Evolutionary conservation across 2,888 invertebrate species (phyloP).

Genomic region (Tipula helvola): DNA sequence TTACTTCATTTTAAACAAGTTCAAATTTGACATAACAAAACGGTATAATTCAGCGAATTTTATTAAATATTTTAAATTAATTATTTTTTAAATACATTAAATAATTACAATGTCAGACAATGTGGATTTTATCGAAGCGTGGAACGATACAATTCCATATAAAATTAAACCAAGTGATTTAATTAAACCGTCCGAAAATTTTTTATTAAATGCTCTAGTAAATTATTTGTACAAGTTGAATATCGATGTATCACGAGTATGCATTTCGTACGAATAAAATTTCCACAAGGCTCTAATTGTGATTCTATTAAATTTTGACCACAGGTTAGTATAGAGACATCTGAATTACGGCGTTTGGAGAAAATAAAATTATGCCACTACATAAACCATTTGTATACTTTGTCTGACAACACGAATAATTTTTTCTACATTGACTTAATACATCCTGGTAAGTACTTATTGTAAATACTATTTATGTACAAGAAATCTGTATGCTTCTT

Average conservation of each 20-base stretch:
- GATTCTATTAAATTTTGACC: background rate
- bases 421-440: background rate
- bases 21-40: background rate
- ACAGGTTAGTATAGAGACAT: background rate
- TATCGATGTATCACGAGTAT: conserved; percentile 21
- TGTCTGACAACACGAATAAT: conserved; percentile 25
- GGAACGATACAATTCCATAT: conserved; percentile 25
- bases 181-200: conserved; percentile 23
- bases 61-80: background rate
- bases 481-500: background rate
- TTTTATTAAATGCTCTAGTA: conserved; percentile 24
- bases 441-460: background rate
- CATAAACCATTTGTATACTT: conserved; percentile 20
- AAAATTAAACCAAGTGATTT: conserved; percentile 24
- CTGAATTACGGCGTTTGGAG: background rate
- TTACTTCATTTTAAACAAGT: background rate
- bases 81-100: background rate
- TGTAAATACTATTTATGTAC: background rate
- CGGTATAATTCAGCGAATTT: background rate
- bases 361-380: background rate
- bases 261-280: background rate
- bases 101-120: conserved; percentile 20
- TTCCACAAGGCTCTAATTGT: background rate
- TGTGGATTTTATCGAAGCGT: conserved; percentile 21
- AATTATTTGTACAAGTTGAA: conserved; percentile 26